These are phyloP conservation scores for Tangachromis dhanisi DNA, from an alignment of 2,113 vertebrate genomes.

Conservation along the genomic window DNA sequence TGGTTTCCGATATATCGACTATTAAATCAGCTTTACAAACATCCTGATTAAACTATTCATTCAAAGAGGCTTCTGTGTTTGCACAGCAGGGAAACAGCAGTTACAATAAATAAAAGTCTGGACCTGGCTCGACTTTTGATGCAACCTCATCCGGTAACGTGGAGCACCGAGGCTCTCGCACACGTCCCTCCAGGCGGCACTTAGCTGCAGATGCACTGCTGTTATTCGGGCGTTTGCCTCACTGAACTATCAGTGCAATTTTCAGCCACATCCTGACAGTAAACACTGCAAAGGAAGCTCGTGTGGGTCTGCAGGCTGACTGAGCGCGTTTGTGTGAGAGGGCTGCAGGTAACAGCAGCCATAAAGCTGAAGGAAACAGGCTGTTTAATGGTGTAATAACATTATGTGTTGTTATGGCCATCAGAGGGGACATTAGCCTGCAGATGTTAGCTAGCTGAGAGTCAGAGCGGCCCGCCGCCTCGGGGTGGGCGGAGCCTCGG, in stretches of 20 bases:
- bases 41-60: not conserved
- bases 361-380: not conserved
- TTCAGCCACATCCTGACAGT: not conserved
- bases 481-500: not conserved
- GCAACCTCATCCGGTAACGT: not conserved
- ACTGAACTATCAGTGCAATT: not conserved
- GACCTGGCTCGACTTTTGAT: not conserved
- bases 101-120: not conserved
- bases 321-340: not conserved
- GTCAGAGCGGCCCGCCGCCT: not conserved
- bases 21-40: not conserved
- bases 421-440: conserved; percentile 22
- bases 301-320: not conserved
- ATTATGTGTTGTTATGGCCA: not conserved
- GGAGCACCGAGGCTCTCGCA: not conserved
- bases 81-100: not conserved
- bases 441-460: not conserved
- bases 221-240: not conserved
- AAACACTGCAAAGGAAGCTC: not conserved
- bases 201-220: not conserved
- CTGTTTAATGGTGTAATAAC: conserved; percentile 12
- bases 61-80: not conserved
- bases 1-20: rapidly evolving
- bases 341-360: not conserved
- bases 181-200: not conserved